Base-by-base conservation (phyloP, 1,140 invertebrate genomes). In the Mycetomoellerius zeteki region DNA sequence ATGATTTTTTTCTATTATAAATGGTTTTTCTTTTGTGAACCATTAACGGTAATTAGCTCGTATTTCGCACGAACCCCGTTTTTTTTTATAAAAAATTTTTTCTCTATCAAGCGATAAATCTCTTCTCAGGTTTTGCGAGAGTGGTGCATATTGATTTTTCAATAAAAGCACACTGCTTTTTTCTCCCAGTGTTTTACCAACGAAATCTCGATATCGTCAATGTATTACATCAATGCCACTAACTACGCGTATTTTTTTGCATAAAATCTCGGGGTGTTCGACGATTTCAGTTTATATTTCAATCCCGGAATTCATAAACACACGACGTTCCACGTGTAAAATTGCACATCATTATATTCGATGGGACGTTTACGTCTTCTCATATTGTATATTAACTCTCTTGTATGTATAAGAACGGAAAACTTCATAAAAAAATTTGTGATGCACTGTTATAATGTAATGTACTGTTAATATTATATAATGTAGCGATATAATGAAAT, bases 151-250 rank as follows among this genome's bases (percentile, higher is more conserved):
- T 76, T 43, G 54, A 58, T 76, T 76, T 76, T 58, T 58, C 30
- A 58, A 75, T 58, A 73, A 72, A 72, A 43, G 67, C 21, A 69
- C 37, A n/a, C 12, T 19, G n/a, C 33, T 76, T 76, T 76, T 73
- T 71, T 52, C 19, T 71, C 37, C 24, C 65, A 6, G 14, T 58
- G 52, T 43, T 60, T 33, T 2, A 24, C 21, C 16, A 16, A 52
- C 8, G 24, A 52, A 50, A 72, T 72, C 43, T 72, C 43, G 47
- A 52, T 27, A n/a, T 50, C 67, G 43, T 27, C 69, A 16, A 27
- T 71, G 43, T 71, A 71, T 72, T 50, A 52, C 69, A 72, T 72
- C 69, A 24, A 76, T 54, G 52, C 52, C 14, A 37, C 30, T 60
- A 33, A 24, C 58, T 76, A 16, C 21, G 33, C 8, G 21, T 60